These are phyloP conservation scores for Lepisosteus oculatus DNA, from an alignment of 2,113 vertebrate genomes.

Conservation along the genomic window DNA sequence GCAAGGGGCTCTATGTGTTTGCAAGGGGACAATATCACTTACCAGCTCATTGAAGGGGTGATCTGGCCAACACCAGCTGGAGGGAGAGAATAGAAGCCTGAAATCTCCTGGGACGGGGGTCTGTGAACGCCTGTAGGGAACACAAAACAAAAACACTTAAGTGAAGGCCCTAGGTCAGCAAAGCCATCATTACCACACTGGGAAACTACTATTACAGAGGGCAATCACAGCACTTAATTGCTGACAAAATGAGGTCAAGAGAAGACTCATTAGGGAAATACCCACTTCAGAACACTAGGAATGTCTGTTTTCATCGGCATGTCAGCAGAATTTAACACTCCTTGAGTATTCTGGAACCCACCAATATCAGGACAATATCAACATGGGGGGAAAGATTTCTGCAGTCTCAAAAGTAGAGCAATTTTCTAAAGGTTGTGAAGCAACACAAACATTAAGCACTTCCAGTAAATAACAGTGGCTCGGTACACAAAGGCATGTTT, in stretches of 20 bases:
- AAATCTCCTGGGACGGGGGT: conserved; percentile 88
- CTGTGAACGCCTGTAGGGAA: conserved; percentile 80
- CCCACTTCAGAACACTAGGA: conserved; percentile 12
- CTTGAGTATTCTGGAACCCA: no score
- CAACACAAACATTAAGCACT: no score
- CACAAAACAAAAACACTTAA: conserved; percentile 30
- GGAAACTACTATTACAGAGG: conserved; percentile 52
- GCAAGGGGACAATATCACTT: conserved; percentile 55
- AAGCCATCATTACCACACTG: conserved; percentile 43
- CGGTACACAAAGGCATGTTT: no score
- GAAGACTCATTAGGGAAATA: conserved; percentile 1
- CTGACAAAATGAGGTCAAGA: background rate
- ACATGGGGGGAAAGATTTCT: no score
- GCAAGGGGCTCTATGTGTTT: background rate
- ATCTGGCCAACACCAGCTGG: conserved; percentile 89
- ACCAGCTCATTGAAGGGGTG: conserved; percentile 93
- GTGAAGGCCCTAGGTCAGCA: background rate
- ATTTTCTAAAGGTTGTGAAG: no score
- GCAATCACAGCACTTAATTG: background rate
- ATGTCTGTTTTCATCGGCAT: conserved; percentile 1
- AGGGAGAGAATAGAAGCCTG: conserved; percentile 89
- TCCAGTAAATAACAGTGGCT: no score
- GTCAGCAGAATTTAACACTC: no score
- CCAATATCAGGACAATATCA: no score
- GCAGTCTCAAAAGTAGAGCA: no score